Evolutionary conservation across 2,113 vertebrate genomes (phyloP).

Genomic region (Varanus salvator): DNA sequence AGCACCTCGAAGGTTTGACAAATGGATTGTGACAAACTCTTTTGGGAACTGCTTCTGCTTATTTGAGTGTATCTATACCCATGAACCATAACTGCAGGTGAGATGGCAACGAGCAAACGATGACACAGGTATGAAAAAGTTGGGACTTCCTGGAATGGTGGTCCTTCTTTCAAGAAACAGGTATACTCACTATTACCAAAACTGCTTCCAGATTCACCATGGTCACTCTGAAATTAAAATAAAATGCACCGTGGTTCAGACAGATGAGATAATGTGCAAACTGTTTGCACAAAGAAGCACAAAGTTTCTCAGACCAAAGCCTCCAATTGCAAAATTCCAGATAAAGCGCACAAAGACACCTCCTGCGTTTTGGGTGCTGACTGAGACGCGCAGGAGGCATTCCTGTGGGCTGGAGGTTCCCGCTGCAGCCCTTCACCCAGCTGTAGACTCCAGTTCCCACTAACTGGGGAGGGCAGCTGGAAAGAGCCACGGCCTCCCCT

Average conservation of each 20-base stretch:
- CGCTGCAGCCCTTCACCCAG: no score
- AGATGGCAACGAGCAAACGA: background rate
- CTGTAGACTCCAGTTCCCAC: background rate
- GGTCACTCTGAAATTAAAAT: constrained; percentile 73
- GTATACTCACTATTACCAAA: constrained; percentile 72
- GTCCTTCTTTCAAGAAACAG: background rate
- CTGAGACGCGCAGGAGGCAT: background rate
- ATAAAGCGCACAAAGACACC: background rate
- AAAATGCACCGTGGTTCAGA: constrained; percentile 11
- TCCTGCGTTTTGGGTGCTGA: background rate
- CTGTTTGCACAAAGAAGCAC: background rate
- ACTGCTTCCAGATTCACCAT: constrained; percentile 65
- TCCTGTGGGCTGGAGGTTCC: background rate
- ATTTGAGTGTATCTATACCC: no score
- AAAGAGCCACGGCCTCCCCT: background rate
- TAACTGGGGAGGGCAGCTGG: background rate
- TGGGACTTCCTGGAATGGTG: accelerated
- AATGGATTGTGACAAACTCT: background rate
- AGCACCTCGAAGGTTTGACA: background rate
- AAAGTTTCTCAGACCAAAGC: background rate
- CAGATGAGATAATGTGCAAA: background rate
- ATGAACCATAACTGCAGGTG: background rate
- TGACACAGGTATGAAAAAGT: background rate
- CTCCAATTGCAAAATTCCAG: no score
- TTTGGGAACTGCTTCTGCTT: background rate